Percentiles rank a stretch among this genome's conserved stretches.
Conservation (phyloP, 2,888 invertebrate species). For the Leucophenga montana region DNA sequence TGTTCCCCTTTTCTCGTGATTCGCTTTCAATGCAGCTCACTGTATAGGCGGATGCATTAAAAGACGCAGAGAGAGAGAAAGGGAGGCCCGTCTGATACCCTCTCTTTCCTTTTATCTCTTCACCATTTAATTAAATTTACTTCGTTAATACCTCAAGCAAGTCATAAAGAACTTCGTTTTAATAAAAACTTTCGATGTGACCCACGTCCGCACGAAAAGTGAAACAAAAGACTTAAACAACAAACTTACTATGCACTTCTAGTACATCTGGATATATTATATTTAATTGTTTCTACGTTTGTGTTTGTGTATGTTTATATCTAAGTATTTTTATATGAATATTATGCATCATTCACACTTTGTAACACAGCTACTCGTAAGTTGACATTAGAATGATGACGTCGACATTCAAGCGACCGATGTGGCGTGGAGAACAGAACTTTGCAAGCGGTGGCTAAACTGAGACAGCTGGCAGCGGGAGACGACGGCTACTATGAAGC, state of each 20-base stretch:
- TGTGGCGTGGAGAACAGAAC: background rate
- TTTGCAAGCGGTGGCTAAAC: background rate
- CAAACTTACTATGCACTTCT: conserved; percentile 14
- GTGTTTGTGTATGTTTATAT: background rate
- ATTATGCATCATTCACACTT: conserved; percentile 28
- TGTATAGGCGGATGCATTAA: too few relatives aligned
- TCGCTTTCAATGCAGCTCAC: too few relatives aligned
- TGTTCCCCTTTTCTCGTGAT: too few relatives aligned
- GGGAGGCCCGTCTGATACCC: too few relatives aligned
- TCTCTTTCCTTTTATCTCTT: too few relatives aligned
- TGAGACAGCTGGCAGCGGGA: conserved; percentile 5
- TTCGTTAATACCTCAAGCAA: too few relatives aligned
- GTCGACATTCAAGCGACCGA: conserved; percentile 3
- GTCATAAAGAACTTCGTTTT: too few relatives aligned
- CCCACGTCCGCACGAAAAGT: background rate
- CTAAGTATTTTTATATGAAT: conserved; percentile 10
- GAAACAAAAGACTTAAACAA: conserved; percentile 31
- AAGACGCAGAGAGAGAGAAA: too few relatives aligned
- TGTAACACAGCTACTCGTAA: background rate
- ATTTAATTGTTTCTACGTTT: too few relatives aligned
- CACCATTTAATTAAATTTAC: too few relatives aligned
- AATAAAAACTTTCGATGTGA: background rate
- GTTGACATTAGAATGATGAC: conserved; percentile 16
- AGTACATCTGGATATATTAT: background rate
- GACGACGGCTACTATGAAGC: conserved; percentile 3